These are phyloP conservation scores for Artemia sinica DNA, from an alignment of 2,888 invertebrate species.

Conservation along the genomic window DNA sequence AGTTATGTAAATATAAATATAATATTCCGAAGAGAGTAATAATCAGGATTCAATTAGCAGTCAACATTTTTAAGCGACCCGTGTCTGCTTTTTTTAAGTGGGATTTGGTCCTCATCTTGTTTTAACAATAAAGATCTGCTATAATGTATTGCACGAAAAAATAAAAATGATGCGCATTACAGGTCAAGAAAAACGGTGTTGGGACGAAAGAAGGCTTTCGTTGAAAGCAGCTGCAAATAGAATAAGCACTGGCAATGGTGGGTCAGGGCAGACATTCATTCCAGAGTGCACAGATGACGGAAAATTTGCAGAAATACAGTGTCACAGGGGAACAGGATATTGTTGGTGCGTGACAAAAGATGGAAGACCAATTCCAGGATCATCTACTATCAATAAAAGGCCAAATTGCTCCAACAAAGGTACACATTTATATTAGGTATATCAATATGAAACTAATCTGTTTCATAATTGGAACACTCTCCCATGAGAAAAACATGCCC, in stretches of 20 bases:
- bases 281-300: constrained; percentile 69
- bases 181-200: constrained; percentile 33
- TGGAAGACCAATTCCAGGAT: constrained; percentile 63
- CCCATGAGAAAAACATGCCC: too few relatives aligned
- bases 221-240: constrained; percentile 19
- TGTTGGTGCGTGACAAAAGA: constrained; percentile 82
- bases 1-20: too few relatives aligned
- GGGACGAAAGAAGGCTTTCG: constrained; percentile 28
- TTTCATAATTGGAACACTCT: too few relatives aligned
- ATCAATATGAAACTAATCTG: too few relatives aligned
- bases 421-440: background rate
- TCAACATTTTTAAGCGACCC: too few relatives aligned
- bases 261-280: constrained; percentile 35
- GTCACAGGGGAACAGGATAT: constrained; percentile 50
- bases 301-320: constrained; percentile 66
- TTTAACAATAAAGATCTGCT: too few relatives aligned
- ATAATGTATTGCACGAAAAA: too few relatives aligned
- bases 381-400: constrained; percentile 49
- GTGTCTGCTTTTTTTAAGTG: too few relatives aligned
- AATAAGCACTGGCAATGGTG: constrained; percentile 24
- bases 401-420: constrained; percentile 42
- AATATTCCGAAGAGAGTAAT: too few relatives aligned
- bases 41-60: too few relatives aligned
- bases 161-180: background rate
- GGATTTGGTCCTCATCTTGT: too few relatives aligned